phyloP scores from a whole-genome alignment of 2,888 invertebrate genomes.

The Yponomeuta plumbellus region DNA sequence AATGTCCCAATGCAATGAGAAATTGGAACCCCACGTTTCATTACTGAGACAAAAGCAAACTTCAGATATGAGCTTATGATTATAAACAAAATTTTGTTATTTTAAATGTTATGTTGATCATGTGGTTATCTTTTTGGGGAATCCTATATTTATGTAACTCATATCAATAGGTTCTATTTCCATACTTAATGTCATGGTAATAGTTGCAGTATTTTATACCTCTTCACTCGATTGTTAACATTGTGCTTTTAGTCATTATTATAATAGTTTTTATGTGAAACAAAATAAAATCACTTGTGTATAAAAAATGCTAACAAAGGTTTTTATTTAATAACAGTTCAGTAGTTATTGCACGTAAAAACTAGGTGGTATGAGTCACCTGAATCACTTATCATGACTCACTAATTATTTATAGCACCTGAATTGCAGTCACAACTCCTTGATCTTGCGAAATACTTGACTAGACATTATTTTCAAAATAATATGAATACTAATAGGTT shows the following conservation, averaged over 20 bases:
- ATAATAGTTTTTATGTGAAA: background rate
- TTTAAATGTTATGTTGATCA: background rate
- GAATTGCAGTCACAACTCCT: background rate
- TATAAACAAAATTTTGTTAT: background rate
- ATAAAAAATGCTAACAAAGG: background rate
- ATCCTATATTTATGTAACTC: background rate
- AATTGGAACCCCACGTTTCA: background rate
- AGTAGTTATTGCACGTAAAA: slow-evolving; percentile 4
- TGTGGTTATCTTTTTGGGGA: background rate
- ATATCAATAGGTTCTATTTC: background rate
- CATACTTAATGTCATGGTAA: background rate
- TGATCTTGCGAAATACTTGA: background rate
- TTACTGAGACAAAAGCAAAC: background rate
- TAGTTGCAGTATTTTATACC: slow-evolving; percentile 31
- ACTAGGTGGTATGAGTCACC: background rate
- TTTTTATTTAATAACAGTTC: background rate
- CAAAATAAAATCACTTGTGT: slow-evolving; percentile 10
- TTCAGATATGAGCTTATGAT: background rate
- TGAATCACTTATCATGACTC: too few species aligned
- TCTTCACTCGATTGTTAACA: background rate
- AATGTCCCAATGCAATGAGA: background rate
- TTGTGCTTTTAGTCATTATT: slow-evolving; percentile 11
- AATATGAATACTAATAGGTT: background rate
- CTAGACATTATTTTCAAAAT: background rate
- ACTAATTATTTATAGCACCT: background rate